Evolutionary conservation across 2,113 vertebrate species (phyloP).

Genomic region (Zosterops hypoxanthus): DNA sequence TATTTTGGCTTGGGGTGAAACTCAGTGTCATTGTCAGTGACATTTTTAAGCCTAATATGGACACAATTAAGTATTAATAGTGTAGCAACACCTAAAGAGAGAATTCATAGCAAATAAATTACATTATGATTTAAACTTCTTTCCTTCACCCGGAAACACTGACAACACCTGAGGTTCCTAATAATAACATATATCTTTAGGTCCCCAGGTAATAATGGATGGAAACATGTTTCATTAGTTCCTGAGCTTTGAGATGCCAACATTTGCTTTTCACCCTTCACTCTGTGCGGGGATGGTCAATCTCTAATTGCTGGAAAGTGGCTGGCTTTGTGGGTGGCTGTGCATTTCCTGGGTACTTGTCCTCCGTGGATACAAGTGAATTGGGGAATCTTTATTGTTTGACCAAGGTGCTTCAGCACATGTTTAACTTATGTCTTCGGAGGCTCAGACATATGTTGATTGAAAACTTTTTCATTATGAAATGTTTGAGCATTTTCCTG

Average conservation of each 20-base stretch:
- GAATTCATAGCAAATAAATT: background rate
- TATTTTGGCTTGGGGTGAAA: background rate
- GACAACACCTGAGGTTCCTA: background rate
- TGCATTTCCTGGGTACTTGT: background rate
- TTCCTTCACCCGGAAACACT: background rate
- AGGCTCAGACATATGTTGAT: background rate
- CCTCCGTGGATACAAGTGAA: accelerated
- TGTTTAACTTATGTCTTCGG: background rate
- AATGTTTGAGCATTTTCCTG: background rate
- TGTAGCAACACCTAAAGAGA: background rate
- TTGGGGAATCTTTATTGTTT: background rate
- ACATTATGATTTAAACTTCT: background rate
- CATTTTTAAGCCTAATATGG: background rate
- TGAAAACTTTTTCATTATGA: accelerated
- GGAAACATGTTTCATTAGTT: background rate
- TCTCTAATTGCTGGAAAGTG: background rate
- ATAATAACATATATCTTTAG: background rate
- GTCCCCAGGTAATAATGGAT: background rate
- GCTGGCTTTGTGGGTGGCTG: background rate
- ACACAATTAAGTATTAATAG: background rate
- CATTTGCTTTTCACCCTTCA: background rate
- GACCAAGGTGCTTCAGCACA: background rate
- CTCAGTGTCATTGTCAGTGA: background rate
- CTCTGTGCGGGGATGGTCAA: too few species aligned
- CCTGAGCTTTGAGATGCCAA: background rate